Base-by-base conservation (phyloP, 2,888 invertebrate species). In the Aleiodes leptofemur region DNA sequence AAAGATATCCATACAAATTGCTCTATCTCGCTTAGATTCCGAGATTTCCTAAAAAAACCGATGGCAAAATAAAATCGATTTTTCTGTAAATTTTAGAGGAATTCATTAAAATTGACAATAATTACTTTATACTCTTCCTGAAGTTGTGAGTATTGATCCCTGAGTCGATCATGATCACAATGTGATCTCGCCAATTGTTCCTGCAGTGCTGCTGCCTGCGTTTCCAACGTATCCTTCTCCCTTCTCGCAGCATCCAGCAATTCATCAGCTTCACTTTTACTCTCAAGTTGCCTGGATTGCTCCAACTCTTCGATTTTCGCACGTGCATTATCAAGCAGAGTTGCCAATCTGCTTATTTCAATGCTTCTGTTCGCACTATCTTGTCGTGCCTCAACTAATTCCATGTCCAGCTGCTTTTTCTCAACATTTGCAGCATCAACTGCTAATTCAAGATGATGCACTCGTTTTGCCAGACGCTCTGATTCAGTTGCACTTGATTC, bases 291-390 rank as follows among this genome's bases (percentile, higher is more conserved):
- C 76, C 93, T 89, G 77, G 93, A 93, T 79, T 93, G 92, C 80
- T 95, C 94, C 74, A 95, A 87, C 84, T 96, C 95, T 61, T 91
- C 91, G 77, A 95, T 94, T 90, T 97, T 97, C 4, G 95, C 94
- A 84, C 95, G 93, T 7, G 97, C 96, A 87, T 95, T 95, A 78
- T 97, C 97, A 16, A 97, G 90, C 75, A 96, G 90, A 69, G 95
- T 95, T 16, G 93, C 93, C 79, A 96, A 91, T 64, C 96, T 92
- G 82, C 94, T 93, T 66, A 96, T 93, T 90, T 97, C 97, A 80
- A 96, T 95, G 84, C 94, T 94, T 31, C 94, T 91, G 76, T 94
- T 94, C 3, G 94, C 94, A 48, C 94, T 92, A 79, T 94, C 92
- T 85, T 97, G 96, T 80, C 94, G 93, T 70, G 95, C 93, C 77